phyloP scores from a whole-genome alignment of 2,797 vertebrate genomes.

The Mareca penelope region DNA sequence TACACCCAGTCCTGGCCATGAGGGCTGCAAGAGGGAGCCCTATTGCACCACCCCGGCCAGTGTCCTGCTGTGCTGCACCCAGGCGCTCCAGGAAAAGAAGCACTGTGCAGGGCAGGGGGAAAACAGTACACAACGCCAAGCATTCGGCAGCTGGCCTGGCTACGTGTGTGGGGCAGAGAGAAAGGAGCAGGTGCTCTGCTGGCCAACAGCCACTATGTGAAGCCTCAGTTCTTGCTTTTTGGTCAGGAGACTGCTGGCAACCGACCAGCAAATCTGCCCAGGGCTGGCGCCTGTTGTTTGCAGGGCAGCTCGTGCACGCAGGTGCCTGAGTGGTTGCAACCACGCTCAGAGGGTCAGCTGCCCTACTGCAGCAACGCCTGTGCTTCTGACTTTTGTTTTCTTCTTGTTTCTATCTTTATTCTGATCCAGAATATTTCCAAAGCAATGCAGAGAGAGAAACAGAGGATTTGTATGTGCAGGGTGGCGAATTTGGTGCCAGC shows the following conservation, averaged over 20 bases:
- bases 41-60: not conserved
- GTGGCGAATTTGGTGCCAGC: not conserved
- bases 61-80: not conserved
- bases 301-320: rapidly evolving
- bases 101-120: not conserved
- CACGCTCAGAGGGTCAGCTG: not conserved
- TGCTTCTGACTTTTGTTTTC: not conserved
- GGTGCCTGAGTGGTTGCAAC: not conserved
- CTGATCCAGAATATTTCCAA: not conserved
- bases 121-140: not conserved
- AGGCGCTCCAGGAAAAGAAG: not conserved
- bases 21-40: not conserved
- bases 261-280: not conserved
- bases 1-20: not conserved
- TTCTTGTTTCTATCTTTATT: not conserved
- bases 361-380: not conserved
- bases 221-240: not conserved
- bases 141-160: not conserved
- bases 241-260: not conserved
- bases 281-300: not conserved
- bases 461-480: not conserved
- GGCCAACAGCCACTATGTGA: not conserved
- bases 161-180: not conserved
- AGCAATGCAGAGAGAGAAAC: not conserved
- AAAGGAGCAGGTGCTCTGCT: constrained; percentile 8